Evolutionary conservation across 2,888 invertebrate species (phyloP).

Genomic region (Strigamia crassipes): DNA sequence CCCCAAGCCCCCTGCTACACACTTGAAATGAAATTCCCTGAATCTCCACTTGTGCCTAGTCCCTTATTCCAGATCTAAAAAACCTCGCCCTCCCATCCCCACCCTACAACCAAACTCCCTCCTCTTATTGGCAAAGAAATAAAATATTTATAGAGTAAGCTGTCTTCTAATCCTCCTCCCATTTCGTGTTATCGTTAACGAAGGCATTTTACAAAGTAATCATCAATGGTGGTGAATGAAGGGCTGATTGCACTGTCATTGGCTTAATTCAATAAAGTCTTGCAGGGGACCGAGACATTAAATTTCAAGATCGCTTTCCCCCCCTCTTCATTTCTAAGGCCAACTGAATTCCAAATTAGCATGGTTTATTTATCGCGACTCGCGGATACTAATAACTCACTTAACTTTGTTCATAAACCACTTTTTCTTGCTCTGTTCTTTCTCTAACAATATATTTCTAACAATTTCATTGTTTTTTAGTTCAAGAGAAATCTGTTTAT

Average conservation of each 20-base stretch:
- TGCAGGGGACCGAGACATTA: not conserved
- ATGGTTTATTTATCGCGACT: not conserved
- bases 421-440: too few relatives aligned
- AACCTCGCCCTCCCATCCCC: not conserved
- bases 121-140: not conserved
- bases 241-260: not conserved
- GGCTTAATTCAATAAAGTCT: not conserved
- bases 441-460: too few relatives aligned
- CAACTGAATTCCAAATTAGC: conserved; percentile 1
- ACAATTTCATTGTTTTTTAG: too few relatives aligned
- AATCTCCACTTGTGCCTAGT: not conserved
- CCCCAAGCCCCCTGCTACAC: not conserved
- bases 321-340: not conserved
- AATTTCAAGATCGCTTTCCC: not conserved
- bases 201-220: conserved; percentile 10
- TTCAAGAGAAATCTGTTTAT: too few relatives aligned
- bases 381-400: too few relatives aligned
- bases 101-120: too few relatives aligned
- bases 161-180: not conserved
- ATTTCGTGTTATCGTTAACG: not conserved
- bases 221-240: conserved; percentile 10
- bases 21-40: conserved; percentile 4
- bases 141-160: not conserved
- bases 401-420: too few relatives aligned
- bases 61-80: not conserved